Conservation (phyloP, 2,113 vertebrate genomes). For the Apodemus speciosus region DNA sequence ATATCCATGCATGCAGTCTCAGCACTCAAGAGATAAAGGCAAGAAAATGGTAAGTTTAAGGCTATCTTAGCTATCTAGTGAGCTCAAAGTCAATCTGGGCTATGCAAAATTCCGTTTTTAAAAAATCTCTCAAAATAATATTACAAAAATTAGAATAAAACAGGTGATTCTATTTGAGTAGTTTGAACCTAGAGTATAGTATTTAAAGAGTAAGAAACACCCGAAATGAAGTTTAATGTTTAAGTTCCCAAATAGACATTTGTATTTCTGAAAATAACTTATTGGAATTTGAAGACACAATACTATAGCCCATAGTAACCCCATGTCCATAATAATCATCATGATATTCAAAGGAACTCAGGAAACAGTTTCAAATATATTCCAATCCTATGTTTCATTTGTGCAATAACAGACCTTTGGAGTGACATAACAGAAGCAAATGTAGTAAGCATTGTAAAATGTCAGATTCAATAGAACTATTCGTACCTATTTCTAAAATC, state of each 20-base stretch:
- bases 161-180: background rate
- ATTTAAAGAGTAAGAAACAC: background rate
- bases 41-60: background rate
- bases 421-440: slow-evolving; percentile 32
- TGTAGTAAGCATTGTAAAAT: slow-evolving; percentile 15
- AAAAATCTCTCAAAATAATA: background rate
- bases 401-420: background rate
- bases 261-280: background rate
- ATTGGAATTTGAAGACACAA: background rate
- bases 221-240: background rate
- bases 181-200: background rate
- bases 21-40: background rate
- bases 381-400: background rate
- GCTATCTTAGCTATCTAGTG: background rate
- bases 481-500: slow-evolving; percentile 25
- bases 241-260: background rate
- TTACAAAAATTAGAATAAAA: slow-evolving; percentile 33
- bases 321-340: background rate
- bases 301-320: background rate
- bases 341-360: background rate
- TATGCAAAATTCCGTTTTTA: background rate
- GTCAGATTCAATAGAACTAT: slow-evolving; percentile 18
- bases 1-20: background rate
- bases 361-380: background rate
- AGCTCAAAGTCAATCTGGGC: background rate